A percentile compares a stretch with the other conserved stretches of the same genome.
Conservation (phyloP, 1,140 invertebrate genomes). For the Lucilia sericata region DNA sequence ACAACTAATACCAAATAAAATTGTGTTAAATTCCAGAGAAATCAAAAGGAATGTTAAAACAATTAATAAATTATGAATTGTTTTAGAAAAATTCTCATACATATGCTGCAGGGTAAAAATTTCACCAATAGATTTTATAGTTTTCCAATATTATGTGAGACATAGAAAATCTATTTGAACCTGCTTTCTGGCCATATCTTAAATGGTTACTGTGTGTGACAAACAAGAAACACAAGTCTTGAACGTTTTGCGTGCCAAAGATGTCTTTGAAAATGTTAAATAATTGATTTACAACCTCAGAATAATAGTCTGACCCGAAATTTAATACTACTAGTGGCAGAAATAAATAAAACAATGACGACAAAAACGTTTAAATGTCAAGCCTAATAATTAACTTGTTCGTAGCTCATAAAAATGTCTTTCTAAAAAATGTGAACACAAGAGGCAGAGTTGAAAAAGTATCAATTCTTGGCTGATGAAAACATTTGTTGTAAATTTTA, state of each 20-base stretch:
- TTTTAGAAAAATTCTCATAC: not conserved
- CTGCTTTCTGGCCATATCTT: too few relatives aligned
- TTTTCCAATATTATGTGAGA: too few relatives aligned
- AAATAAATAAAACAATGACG: too few relatives aligned
- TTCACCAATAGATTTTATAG: too few relatives aligned
- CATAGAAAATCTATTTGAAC: too few relatives aligned
- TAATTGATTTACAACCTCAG: not conserved
- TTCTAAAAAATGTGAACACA: too few relatives aligned
- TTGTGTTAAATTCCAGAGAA: conserved; percentile 4
- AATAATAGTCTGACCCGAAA: not conserved
- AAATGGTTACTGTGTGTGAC: not conserved
- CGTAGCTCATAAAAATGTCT: not conserved
- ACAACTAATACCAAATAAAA: not conserved
- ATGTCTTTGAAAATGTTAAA: not conserved
- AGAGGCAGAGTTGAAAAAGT: too few relatives aligned
- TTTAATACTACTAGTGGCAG: not conserved
- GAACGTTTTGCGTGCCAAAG: not conserved
- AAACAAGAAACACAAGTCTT: not conserved
- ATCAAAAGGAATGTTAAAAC: not conserved
- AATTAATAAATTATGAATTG: conserved; percentile 6
- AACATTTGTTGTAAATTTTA: too few relatives aligned
- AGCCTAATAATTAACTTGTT: conserved; percentile 1
- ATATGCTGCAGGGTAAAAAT: too few relatives aligned
- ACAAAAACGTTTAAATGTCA: conserved; percentile 1
- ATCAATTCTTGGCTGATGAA: too few relatives aligned